Percentiles rank a stretch among this genome's conserved stretches.
phyloP scores from a whole-genome alignment of 2,797 vertebrate species.

The Hapalemur alaotrensis region DNA sequence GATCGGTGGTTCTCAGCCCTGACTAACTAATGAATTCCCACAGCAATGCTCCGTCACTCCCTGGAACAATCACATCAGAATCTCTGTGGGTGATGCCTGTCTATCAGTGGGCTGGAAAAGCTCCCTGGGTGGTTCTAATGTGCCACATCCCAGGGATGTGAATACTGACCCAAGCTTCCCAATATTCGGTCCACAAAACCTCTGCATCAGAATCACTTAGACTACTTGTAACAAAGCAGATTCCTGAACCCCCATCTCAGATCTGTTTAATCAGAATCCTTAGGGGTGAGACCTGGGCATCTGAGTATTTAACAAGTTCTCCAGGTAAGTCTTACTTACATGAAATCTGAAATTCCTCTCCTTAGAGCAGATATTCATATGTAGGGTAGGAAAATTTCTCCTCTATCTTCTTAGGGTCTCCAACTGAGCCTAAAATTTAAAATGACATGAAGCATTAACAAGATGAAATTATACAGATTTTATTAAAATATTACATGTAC shows the following conservation, averaged over 20 bases:
- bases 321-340: not conserved
- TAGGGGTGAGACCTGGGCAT: not conserved
- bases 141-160: not conserved
- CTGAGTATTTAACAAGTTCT: not conserved
- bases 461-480: not conserved
- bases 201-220: not conserved
- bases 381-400: not conserved
- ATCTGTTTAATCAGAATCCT: conserved; percentile 8
- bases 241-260: not conserved
- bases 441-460: not conserved
- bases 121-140: not conserved
- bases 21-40: not conserved
- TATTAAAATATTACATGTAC: not conserved
- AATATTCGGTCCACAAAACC: not conserved
- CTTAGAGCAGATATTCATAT: not conserved
- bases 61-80: not conserved
- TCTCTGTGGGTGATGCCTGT: not conserved
- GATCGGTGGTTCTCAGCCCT: not conserved
- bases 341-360: not conserved
- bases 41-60: not conserved
- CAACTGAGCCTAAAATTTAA: not conserved
- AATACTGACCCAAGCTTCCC: not conserved
- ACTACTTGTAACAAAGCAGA: not conserved
- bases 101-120: not conserved
- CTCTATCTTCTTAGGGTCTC: not conserved